These are phyloP conservation scores for Homalodisca vitripennis DNA, from an alignment of 1,140 invertebrate species.

Conservation along the genomic window DNA sequence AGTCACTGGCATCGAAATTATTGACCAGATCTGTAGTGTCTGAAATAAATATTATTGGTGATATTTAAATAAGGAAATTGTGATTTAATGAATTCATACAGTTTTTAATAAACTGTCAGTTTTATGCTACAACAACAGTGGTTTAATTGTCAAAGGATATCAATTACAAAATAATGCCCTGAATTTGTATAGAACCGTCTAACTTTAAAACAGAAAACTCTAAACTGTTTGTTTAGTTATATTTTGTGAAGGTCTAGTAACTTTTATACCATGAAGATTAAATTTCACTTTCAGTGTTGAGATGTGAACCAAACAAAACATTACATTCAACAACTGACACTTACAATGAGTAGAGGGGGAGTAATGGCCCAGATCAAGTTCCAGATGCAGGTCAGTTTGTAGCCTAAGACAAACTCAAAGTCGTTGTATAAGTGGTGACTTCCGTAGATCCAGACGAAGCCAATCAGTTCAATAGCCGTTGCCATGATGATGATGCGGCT, in stretches of 20 bases:
- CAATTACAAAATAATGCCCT: no score
- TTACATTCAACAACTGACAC: no score
- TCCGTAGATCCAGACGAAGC: conserved; percentile 54
- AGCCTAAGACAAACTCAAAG: conserved; percentile 55
- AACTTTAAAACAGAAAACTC: no score
- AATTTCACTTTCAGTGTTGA: no score
- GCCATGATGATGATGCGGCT: conserved; percentile 51
- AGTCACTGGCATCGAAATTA: conserved; percentile 44
- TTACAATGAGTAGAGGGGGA: conserved; percentile 49
- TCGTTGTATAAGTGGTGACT: conserved; percentile 51
- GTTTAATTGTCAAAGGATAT: no score
- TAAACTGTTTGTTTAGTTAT: no score
- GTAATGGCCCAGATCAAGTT: conserved; percentile 51
- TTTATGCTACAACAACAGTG: neutral
- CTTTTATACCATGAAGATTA: no score
- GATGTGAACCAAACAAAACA: no score
- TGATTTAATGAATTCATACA: no score
- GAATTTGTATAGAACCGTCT: no score
- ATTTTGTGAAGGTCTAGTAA: no score
- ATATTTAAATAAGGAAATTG: no score
- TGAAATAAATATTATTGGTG: conserved; percentile 33
- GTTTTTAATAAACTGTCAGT: neutral
- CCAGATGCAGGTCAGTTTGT: conserved; percentile 51
- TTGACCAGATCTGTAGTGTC: conserved; percentile 48
- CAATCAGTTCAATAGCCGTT: conserved; percentile 51